A percentile compares a stretch with the other conserved stretches of the same genome.
phyloP scores from a whole-genome alignment of 1,140 invertebrate species.

The Hyposmocoma kahamanoa region DNA sequence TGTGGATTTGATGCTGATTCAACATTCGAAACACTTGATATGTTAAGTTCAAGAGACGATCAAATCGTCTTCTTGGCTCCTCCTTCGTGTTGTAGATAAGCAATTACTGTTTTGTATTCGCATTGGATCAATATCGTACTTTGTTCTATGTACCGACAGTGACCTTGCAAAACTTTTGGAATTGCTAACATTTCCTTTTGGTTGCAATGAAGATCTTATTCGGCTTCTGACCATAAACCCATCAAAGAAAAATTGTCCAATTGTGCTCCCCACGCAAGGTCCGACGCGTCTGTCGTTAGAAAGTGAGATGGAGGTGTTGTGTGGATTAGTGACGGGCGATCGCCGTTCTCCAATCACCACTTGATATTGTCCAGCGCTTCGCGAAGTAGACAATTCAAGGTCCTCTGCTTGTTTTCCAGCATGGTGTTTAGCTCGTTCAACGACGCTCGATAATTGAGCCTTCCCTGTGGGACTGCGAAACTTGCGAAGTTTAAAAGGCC shows the following conservation, averaged over 20 bases:
- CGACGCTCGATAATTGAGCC: constrained; percentile 15
- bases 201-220: constrained; percentile 32
- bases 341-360: constrained; percentile 15
- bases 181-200: constrained; percentile 37
- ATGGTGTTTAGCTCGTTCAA: background rate
- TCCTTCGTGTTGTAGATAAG: too few relatives aligned
- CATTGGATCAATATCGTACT: constrained; percentile 29
- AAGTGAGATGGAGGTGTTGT: constrained; percentile 16
- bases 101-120: too few relatives aligned
- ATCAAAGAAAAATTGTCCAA: constrained; percentile 15
- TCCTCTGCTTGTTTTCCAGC: background rate
- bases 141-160: constrained; percentile 8
- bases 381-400: background rate
- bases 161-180: constrained; percentile 18
- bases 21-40: too few relatives aligned
- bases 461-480: constrained; percentile 71
- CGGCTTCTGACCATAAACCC: constrained; percentile 20
- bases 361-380: background rate
- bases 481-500: constrained; percentile 60
- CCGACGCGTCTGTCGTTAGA: constrained; percentile 34
- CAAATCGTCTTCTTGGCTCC: too few relatives aligned
- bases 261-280: constrained; percentile 32
- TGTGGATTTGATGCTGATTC: too few relatives aligned
- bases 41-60: too few relatives aligned
- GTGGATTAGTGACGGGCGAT: constrained; percentile 13